Evolutionary conservation across 2,113 vertebrate species (phyloP).

Genomic region (Caranx melampygus): DNA sequence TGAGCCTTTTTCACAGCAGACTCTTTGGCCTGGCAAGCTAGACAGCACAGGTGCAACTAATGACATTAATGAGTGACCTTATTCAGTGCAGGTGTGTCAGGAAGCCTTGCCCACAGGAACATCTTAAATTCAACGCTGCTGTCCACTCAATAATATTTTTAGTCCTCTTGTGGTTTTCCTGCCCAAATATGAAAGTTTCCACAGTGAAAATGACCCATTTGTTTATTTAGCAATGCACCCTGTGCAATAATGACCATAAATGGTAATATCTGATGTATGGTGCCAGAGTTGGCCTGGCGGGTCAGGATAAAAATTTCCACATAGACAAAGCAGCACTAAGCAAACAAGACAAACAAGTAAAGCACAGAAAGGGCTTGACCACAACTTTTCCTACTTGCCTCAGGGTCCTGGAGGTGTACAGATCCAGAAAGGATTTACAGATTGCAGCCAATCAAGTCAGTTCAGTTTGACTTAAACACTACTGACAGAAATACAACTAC

Average conservation of each 20-base stretch:
- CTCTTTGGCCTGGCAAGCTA: neutral
- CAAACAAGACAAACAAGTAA: neutral
- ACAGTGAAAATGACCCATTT: neutral
- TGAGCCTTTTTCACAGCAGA: neutral
- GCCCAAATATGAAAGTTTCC: neutral
- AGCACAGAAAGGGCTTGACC: too few species aligned
- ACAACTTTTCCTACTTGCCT: too few species aligned
- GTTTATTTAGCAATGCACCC: too few species aligned
- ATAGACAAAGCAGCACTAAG: neutral
- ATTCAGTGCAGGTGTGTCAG: neutral
- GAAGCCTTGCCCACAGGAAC: neutral
- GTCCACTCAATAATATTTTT: neutral
- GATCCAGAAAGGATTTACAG: too few species aligned
- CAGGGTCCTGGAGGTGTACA: too few species aligned
- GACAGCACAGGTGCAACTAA: conserved; percentile 1
- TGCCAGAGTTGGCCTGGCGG: neutral
- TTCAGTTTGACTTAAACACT: too few species aligned
- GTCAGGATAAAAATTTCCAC: neutral
- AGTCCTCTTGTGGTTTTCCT: neutral
- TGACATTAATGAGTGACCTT: neutral
- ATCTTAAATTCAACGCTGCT: conserved; percentile 4
- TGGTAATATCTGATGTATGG: too few species aligned
- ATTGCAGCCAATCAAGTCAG: too few species aligned
- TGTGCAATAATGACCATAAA: too few species aligned
- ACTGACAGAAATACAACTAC: too few species aligned